Percentiles rank a stretch among this genome's conserved stretches.
Conservation (phyloP, 2,888 invertebrate genomes). For the Conops quadrifasciatus region DNA sequence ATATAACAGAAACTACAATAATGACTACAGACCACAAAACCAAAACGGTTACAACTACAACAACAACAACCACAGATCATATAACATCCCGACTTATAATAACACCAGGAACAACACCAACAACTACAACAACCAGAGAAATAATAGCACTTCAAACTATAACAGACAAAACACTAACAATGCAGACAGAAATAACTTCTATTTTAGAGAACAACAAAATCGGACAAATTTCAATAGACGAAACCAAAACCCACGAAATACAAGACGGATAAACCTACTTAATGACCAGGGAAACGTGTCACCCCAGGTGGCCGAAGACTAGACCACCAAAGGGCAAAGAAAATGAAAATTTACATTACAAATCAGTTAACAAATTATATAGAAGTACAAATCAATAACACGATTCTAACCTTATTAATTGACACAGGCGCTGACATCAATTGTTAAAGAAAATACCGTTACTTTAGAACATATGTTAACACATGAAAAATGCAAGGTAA, state of each 20-base stretch:
- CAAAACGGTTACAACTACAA: background rate
- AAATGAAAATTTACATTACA: background rate
- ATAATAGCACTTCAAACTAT: background rate
- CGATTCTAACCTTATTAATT: background rate
- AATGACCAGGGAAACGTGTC: background rate
- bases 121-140: background rate
- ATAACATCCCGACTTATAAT: background rate
- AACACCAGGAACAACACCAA: background rate
- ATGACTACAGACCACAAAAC: background rate
- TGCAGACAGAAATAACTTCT: background rate
- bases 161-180: background rate
- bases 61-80: background rate
- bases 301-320: background rate
- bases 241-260: background rate
- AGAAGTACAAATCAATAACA: background rate
- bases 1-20: background rate
- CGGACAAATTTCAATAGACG: background rate
- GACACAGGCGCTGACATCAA: no score
- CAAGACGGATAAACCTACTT: background rate
- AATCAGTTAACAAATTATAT: no score
- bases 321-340: background rate
- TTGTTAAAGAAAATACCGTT: background rate
- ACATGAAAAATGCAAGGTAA: background rate
- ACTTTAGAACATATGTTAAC: background rate
- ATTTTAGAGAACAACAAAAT: background rate